Evolutionary conservation across 2,113 vertebrate genomes (phyloP).

Genomic region (Sturnus vulgaris): DNA sequence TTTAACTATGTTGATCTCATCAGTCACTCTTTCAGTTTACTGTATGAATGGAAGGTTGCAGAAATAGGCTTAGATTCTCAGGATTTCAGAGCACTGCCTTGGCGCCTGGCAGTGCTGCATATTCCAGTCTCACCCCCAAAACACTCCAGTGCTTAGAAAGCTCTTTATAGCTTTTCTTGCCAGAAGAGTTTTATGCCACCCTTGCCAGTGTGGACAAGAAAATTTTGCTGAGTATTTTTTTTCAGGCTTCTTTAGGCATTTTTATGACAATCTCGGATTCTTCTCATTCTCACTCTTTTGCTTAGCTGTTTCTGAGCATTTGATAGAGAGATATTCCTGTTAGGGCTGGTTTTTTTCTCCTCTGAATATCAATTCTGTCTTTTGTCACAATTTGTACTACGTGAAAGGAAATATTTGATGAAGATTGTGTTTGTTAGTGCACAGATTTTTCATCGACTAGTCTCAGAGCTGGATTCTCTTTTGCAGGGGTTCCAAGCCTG

Average conservation of each 20-base stretch:
- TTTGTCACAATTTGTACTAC: not conserved
- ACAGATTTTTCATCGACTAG: not conserved
- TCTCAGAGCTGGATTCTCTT: not conserved
- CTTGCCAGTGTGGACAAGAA: not conserved
- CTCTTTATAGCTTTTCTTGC: not conserved
- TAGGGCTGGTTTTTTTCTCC: not conserved
- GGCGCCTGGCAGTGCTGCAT: not conserved
- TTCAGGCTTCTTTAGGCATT: not conserved
- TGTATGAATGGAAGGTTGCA: not conserved
- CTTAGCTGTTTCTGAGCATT: not conserved
- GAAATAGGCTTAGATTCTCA: not conserved
- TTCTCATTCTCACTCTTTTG: not conserved
- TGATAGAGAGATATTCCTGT: not conserved
- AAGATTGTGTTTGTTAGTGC: not conserved
- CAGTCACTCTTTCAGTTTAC: not conserved
- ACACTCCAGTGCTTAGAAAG: not conserved
- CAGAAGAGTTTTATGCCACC: not conserved
- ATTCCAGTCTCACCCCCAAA: not conserved
- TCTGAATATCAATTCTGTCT: not conserved
- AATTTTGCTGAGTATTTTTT: not conserved
- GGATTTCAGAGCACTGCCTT: not conserved
- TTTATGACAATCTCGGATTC: not conserved
- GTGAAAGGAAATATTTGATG: not conserved
- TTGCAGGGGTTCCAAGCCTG: slow-evolving; percentile 82
- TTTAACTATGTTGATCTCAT: not conserved